Conservation (phyloP, 2,113 vertebrate genomes). For the Podarcis muralis region DNA sequence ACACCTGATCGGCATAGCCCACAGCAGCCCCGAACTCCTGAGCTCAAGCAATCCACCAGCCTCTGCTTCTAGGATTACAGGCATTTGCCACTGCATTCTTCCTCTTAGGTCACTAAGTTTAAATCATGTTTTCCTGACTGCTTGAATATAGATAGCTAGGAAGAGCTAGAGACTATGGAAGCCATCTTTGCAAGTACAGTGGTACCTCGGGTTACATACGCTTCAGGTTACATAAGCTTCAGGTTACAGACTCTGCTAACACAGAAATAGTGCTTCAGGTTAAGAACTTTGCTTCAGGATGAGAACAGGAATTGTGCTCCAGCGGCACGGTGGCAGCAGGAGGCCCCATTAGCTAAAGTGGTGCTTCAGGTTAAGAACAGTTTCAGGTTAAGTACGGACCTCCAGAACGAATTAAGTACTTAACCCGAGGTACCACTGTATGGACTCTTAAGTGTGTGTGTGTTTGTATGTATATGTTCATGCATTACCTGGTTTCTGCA, state of each 20-base stretch:
- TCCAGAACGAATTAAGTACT: too few relatives aligned
- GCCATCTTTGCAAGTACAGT: background rate
- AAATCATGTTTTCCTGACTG: background rate
- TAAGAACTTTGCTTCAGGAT: too few relatives aligned
- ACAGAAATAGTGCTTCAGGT: too few relatives aligned
- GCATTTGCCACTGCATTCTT: background rate
- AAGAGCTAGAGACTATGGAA: background rate
- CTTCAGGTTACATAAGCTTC: too few relatives aligned
- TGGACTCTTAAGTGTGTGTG: background rate
- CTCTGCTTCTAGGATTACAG: slow-evolving; percentile 65
- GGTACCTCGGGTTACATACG: too few relatives aligned
- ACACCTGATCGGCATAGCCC: slow-evolving; percentile 77
- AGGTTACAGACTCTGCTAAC: too few relatives aligned
- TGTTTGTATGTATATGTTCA: background rate
- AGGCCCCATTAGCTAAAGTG: too few relatives aligned
- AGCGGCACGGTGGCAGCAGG: too few relatives aligned
- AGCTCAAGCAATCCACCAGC: slow-evolving; percentile 74
- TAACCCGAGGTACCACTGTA: background rate
- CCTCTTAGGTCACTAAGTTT: background rate
- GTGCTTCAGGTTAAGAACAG: too few relatives aligned
- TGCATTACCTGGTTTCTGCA: background rate
- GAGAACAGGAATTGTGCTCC: too few relatives aligned
- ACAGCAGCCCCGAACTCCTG: slow-evolving; percentile 73
- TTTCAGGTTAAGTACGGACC: too few relatives aligned
- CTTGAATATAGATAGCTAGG: background rate